A percentile compares a stretch with the other conserved stretches of the same genome.
phyloP scores from a whole-genome alignment of 2,888 invertebrate genomes.

The Aporophyla lueneburgensis region DNA sequence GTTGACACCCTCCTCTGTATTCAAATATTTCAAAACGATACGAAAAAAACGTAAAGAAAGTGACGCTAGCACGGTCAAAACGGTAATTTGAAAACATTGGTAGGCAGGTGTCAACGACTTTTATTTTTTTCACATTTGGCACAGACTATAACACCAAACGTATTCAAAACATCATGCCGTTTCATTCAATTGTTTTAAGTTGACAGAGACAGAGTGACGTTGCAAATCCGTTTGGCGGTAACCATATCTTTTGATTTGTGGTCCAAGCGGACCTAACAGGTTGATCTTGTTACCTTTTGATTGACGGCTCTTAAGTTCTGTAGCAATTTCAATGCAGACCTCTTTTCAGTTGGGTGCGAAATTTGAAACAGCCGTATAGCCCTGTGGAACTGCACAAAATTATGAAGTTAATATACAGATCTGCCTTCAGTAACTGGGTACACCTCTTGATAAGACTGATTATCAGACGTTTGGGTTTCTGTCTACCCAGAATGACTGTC shows the following conservation, averaged over 20 bases:
- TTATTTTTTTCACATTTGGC: too few species aligned
- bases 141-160: background rate
- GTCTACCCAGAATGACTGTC: too few species aligned
- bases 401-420: background rate
- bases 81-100: too few species aligned
- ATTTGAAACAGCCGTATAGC: slow-evolving; percentile 83
- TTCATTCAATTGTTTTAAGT: background rate
- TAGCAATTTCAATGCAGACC: slow-evolving; percentile 81
- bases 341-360: slow-evolving; percentile 84
- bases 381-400: slow-evolving; percentile 80
- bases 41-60: too few species aligned
- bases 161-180: background rate
- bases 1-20: too few species aligned
- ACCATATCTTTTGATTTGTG: background rate
- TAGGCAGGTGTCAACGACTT: too few species aligned
- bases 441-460: too few species aligned
- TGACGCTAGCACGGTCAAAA: too few species aligned
- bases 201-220: background rate
- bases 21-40: too few species aligned
- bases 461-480: too few species aligned
- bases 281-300: slow-evolving; percentile 70
- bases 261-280: background rate
- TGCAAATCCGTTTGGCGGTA: background rate
- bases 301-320: slow-evolving; percentile 83
- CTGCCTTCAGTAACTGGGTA: too few species aligned